Base-by-base conservation (phyloP, 1,140 invertebrate genomes). In the Drosophila kanapiae region DNA sequence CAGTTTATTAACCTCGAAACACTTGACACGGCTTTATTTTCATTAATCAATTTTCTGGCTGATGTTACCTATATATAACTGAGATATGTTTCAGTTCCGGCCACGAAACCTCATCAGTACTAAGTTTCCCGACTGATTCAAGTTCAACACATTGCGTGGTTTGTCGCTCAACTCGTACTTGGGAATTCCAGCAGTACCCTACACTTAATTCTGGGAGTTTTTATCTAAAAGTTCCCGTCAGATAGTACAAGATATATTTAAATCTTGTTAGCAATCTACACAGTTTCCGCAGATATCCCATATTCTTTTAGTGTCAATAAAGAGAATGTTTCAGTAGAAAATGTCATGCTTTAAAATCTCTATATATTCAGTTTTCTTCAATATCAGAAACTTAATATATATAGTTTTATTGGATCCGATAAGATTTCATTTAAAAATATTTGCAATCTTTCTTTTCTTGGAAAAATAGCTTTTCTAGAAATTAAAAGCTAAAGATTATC, bases 1-100 rank as follows among this genome's bases (percentile, higher is more conserved):
- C 47, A 68, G 38, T 65, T 65, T 65, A 65, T 43, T 62, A 65
- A 65, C 38, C 37, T 40, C 33, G 18, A 33, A 38, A 69, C 11
- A 42, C 31, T 33, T 49, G 23, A 68, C 29, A 35, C 14, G 16
- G 14, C 18, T 37, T 23, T 23, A 23, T 23, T 54, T 37, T 54
- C 18, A 23, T 23, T 38, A 38, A 54, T 35, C 33, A 51, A 27
- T 3, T n/a, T 29, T n/a, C 11, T 53, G 49, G 10, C 18, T 51
- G n/a, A 4, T 23, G 23, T 54, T 53, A 53, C 31, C 16, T n/a
- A 14, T 35, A 18, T 23, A 23, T 23, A 54, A 38, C 11, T n/a
- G 14, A 23, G 4, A 37, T 5, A 54, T 31, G 9, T 29, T 31
- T 49, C 6, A 45, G 2, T 45, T 45, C 1, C 16, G 23, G 18